These are phyloP conservation scores for Vidua macroura DNA, from an alignment of 2,113 vertebrate genomes.

Conservation along the genomic window DNA sequence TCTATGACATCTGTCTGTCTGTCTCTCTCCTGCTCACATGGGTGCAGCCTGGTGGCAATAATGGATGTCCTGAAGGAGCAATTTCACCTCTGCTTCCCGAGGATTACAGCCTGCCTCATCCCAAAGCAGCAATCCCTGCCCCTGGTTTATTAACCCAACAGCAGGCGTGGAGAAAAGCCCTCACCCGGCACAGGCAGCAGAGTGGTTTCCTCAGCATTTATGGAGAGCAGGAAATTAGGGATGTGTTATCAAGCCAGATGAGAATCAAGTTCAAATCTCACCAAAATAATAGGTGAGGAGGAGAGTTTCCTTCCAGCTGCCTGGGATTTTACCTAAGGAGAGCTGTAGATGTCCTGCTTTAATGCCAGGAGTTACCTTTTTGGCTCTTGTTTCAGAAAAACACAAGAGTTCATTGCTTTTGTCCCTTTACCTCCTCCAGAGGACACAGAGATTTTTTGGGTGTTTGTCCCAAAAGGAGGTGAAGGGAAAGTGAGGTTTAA, in stretches of 20 bases:
- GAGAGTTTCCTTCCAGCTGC: background rate
- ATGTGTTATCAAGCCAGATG: background rate
- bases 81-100: background rate
- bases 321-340: background rate
- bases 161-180: background rate
- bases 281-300: background rate
- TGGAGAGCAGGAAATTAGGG: slow-evolving; percentile 1
- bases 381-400: background rate
- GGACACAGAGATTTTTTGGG: background rate
- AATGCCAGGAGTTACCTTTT: background rate
- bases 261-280: background rate
- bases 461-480: background rate
- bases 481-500: background rate
- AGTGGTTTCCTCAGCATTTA: background rate
- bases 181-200: background rate
- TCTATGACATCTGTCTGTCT: background rate
- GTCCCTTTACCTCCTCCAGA: background rate
- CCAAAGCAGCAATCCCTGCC: background rate
- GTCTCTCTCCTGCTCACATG: background rate
- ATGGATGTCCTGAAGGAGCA: slow-evolving; percentile 12
- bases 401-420: background rate
- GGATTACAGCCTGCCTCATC: slow-evolving; percentile 13
- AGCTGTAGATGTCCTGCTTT: background rate
- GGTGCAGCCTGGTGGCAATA: background rate
- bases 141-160: background rate